Base-by-base conservation (phyloP, 2,113 vertebrate species). In the Planiliza haematocheilus region DNA sequence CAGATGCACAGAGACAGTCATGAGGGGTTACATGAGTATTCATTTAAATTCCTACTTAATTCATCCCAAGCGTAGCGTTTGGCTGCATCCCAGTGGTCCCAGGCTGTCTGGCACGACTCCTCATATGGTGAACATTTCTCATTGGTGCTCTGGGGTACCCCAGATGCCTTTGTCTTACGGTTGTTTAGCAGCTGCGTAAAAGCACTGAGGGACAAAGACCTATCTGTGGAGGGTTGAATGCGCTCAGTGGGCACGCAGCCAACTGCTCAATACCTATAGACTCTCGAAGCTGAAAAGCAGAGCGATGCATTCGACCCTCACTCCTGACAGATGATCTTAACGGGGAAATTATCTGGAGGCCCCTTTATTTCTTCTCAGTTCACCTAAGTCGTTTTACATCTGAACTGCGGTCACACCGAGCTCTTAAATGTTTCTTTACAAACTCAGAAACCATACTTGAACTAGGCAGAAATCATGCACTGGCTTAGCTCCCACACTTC, bases 151-250 rank as follows among this genome's bases (percentile, higher is more conserved):
- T 36, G 64, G 84, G 89, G 90, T 79, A 83, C 89, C 92, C 93
- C 93, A 92, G 89, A 94, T 92, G 94, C 94, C 93, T 95, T 95
- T 95, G 94, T 96, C 93, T 94, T 91, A 88, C 59, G 72, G 65
- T 80, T 91, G 76, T 77, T 91, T 91, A 93, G 91, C 93, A 92
- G 90, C 91, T 92, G 84, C 74, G 65, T 83, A 88, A 92, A 91
- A 88, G 91, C 89, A 88, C 83, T 18, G 85, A 77, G 92, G 24
- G 87, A 98, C 95, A 98, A 97, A 96, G 95, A 91, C 65, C 86
- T 7, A 72, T 95, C 96, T 98, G 96, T 97, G 94, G 91, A 92
- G 94, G 91, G 90, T 93, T 93, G 94, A 95, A 95, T 94, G 93
- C 93, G 79, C 88, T 91, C 94, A 66, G 93, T 91, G 93, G 96